phyloP scores from a whole-genome alignment of 2,113 vertebrate genomes.

The Cynopterus brachyotis region DNA sequence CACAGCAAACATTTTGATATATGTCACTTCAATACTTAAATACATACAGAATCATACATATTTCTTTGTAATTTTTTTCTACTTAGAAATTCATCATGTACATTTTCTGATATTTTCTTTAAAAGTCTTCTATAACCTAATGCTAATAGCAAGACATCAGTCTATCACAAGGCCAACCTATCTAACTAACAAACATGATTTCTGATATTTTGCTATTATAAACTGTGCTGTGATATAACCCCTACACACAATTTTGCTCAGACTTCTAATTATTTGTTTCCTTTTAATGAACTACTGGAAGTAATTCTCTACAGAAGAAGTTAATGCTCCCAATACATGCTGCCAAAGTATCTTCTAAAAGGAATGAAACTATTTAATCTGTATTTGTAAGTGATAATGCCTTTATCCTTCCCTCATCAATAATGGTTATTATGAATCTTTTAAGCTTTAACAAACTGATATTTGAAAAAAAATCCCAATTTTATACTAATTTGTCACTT shows the following conservation, averaged over 20 bases:
- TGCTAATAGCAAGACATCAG: not conserved
- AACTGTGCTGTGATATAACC: not conserved
- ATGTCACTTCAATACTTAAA: not conserved
- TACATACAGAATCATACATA: not conserved
- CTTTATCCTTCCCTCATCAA: not conserved
- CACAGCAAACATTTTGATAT: not conserved
- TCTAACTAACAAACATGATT: not conserved
- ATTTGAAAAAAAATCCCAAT: not conserved
- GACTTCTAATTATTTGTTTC: not conserved
- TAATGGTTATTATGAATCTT: not conserved
- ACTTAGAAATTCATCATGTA: not conserved
- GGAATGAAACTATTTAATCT: not conserved
- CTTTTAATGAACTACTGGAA: not conserved
- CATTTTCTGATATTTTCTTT: not conserved
- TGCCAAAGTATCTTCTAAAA: not conserved
- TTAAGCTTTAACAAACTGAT: not conserved
- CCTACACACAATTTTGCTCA: not conserved
- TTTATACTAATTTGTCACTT: not conserved
- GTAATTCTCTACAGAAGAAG: slow-evolving; percentile 5
- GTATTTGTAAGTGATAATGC: not conserved
- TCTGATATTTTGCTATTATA: not conserved
- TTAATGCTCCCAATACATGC: not conserved
- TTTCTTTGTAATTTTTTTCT: not conserved
- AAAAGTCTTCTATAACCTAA: not conserved
- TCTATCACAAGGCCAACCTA: not conserved